These are phyloP conservation scores for Nasua narica DNA, from an alignment of 2,797 vertebrate genomes.

Conservation along the genomic window DNA sequence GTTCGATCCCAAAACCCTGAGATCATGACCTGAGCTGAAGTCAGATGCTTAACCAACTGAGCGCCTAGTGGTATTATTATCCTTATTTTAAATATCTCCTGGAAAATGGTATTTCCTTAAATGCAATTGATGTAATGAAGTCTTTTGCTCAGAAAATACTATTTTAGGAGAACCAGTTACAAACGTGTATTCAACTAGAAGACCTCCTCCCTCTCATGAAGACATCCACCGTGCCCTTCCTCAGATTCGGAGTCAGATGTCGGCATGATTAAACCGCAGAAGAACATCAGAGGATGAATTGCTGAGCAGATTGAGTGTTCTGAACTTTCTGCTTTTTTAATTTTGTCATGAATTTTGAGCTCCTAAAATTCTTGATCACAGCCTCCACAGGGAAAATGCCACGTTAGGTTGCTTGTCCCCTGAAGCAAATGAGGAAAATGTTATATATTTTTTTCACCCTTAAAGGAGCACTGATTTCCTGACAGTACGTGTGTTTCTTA, in stretches of 20 bases:
- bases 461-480: constrained; percentile 25
- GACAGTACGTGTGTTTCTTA: not conserved
- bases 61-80: not conserved
- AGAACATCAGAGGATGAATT: constrained; percentile 63
- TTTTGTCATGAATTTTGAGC: constrained; percentile 61
- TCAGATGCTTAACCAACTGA: not conserved
- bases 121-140: not conserved
- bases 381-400: not conserved
- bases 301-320: not conserved
- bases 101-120: not conserved
- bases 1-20: not conserved
- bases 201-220: constrained; percentile 25
- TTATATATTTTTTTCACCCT: constrained; percentile 9
- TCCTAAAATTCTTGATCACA: constrained; percentile 53
- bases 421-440: constrained; percentile 44
- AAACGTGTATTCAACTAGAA: constrained; percentile 54
- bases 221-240: not conserved
- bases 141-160: constrained; percentile 68
- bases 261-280: constrained; percentile 59
- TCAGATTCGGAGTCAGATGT: constrained; percentile 52
- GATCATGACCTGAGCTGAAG: not conserved
- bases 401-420: not conserved
- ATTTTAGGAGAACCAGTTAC: constrained; percentile 40
- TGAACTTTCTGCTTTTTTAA: constrained; percentile 53
- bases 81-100: not conserved